phyloP scores from a whole-genome alignment of 2,113 vertebrate species.

The Paralichthys olivaceus region DNA sequence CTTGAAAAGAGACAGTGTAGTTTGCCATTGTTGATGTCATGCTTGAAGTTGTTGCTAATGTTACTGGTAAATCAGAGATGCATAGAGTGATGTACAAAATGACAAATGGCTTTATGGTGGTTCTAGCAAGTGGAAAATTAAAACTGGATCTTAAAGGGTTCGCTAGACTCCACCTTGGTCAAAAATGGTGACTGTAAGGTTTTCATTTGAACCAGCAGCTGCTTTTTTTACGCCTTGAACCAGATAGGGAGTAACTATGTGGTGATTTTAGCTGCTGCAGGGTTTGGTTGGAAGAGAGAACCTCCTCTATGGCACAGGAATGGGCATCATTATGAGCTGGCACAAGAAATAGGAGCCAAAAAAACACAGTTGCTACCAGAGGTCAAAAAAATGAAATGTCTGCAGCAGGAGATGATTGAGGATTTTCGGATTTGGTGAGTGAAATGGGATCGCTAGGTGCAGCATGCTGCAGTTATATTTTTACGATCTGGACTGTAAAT shows the following conservation, averaged over 20 bases:
- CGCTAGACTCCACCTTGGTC: no score
- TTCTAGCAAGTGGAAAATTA: no score
- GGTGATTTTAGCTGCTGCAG: conserved; percentile 25
- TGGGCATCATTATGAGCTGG: conserved; percentile 13
- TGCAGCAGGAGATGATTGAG: conserved; percentile 29
- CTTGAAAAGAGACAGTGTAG: no score
- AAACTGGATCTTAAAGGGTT: no score
- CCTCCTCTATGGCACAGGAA: neutral
- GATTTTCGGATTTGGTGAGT: conserved; percentile 22
- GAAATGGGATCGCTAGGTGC: conserved; percentile 15
- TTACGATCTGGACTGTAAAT: conserved; percentile 51
- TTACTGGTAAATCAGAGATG: no score
- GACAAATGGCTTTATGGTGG: no score
- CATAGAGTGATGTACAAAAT: no score
- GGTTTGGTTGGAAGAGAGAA: conserved; percentile 25
- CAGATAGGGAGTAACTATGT: conserved; percentile 19
- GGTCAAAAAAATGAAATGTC: conserved; percentile 2
- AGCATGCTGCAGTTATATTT: conserved; percentile 10
- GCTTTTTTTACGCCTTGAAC: conserved; percentile 17
- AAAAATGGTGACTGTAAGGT: neutral
- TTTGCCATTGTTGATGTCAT: no score
- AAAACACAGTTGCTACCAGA: neutral
- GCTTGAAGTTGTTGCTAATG: no score
- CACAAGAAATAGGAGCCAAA: neutral
- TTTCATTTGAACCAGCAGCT: conserved; percentile 25